Base-by-base conservation (phyloP, 1,140 invertebrate genomes). In the Rhyzopertha dominica region DNA sequence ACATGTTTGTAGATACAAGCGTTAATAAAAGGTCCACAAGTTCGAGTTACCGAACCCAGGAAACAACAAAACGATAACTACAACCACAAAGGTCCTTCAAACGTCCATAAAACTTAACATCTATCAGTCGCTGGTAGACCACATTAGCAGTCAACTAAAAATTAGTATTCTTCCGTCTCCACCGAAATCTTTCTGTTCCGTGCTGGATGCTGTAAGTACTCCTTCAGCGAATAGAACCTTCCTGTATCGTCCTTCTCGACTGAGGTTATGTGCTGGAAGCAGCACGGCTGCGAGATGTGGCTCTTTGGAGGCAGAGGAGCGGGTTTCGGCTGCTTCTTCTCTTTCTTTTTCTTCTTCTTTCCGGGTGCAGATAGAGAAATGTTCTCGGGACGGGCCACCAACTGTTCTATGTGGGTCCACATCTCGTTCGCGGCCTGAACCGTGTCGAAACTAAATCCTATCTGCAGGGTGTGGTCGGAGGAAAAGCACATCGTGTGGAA, bases 401-500 rank as follows among this genome's bases (percentile, higher is more conserved):
- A 69, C 12, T 74, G 73, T 52, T 85, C 81, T 32, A 90, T 74
- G 58, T 81, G 74, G 14, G 68, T 59, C 71, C 78, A 78, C 57
- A 92, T 81, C 20, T 85, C 79, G 14, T 79, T 70, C 0, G 88
- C 87, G 0, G 84, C 78, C 9, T 77, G 74, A n/a, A 73, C 74
- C 41, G 81, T 81, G 63, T 90, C 87, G 67, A 90, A 92, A 58
- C 80, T 82, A 50, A 87, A 74, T 10, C 84, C 84, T 31, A 76
- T 73, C 25, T 74, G 59, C 26, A 70, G 66, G 14, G 72, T 72
- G 58, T 83, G 81, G 59, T 87, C 84, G 2, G 72, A 74, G 1
- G 85, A 88, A 29, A 85, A 69, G 64, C 82, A 81, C 80, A 91
- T 81, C n/a, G 87, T 89, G 65, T 92, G 87, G 51, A 90, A 91